These are phyloP conservation scores for Paratrypauchen microcephalus DNA, from an alignment of 2,797 vertebrate genomes.

Conservation along the genomic window DNA sequence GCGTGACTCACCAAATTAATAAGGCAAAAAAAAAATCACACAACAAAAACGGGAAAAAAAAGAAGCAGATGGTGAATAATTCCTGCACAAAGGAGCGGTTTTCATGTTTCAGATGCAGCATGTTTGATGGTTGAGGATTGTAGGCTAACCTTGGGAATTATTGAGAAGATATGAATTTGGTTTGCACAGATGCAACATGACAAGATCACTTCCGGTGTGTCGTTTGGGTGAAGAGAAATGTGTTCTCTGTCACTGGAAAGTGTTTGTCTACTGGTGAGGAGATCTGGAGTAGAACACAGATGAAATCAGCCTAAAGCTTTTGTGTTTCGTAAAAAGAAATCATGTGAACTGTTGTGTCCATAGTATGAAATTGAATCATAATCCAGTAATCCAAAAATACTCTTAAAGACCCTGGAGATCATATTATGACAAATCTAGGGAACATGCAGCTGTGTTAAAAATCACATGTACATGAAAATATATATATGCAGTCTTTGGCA, in stretches of 20 bases:
- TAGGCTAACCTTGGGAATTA: conserved; percentile 31
- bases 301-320: background rate
- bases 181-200: conserved; percentile 21
- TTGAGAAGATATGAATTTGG: conserved; percentile 22
- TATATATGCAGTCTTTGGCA: background rate
- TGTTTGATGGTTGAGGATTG: conserved; percentile 31
- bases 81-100: conserved; percentile 36
- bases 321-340: background rate
- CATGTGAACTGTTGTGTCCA: background rate
- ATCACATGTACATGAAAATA: background rate
- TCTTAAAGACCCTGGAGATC: background rate
- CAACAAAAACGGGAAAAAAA: conserved; percentile 3
- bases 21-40: conserved; percentile 25
- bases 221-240: background rate
- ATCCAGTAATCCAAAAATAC: background rate
- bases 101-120: conserved; percentile 32
- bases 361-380: background rate
- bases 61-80: conserved; percentile 26
- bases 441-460: background rate
- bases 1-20: conserved; percentile 43
- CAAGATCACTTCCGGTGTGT: conserved; percentile 5
- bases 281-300: background rate
- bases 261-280: background rate
- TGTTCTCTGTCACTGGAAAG: background rate
- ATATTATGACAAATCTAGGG: too few relatives aligned